Conservation (phyloP, 2,888 invertebrate species). For the Mamestra brassicae region DNA sequence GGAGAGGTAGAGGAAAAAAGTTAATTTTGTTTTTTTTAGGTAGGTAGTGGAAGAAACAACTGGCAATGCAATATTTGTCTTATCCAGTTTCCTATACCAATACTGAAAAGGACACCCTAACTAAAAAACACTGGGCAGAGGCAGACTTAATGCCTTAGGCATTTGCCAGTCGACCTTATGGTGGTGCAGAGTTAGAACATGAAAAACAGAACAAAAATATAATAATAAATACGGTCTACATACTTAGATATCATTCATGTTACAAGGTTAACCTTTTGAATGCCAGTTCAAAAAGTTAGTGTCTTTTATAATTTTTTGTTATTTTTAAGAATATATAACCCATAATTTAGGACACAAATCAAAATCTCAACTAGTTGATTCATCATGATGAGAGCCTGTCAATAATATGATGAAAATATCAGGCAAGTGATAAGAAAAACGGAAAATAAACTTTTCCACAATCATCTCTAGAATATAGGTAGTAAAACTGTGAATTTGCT, state of each 20-base stretch:
- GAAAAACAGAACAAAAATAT: too few relatives aligned
- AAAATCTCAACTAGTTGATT: neutral
- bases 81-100: neutral
- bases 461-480: neutral
- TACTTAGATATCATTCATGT: neutral
- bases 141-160: too few relatives aligned
- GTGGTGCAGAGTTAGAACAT: too few relatives aligned
- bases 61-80: neutral
- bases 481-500: too few relatives aligned
- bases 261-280: neutral
- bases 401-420: slow-evolving; percentile 26
- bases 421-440: slow-evolving; percentile 18
- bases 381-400: slow-evolving; percentile 2
- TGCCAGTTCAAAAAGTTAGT: neutral
- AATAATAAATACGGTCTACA: too few relatives aligned
- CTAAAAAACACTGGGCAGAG: too few relatives aligned
- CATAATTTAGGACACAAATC: neutral
- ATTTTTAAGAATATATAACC: neutral
- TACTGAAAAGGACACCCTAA: neutral
- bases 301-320: neutral
- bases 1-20: slow-evolving; percentile 17
- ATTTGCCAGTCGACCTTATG: too few relatives aligned
- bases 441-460: slow-evolving; percentile 10
- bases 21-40: neutral
- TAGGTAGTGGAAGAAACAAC: neutral